phyloP scores from a whole-genome alignment of 2,113 vertebrate genomes.

The Prunella himalayana region DNA sequence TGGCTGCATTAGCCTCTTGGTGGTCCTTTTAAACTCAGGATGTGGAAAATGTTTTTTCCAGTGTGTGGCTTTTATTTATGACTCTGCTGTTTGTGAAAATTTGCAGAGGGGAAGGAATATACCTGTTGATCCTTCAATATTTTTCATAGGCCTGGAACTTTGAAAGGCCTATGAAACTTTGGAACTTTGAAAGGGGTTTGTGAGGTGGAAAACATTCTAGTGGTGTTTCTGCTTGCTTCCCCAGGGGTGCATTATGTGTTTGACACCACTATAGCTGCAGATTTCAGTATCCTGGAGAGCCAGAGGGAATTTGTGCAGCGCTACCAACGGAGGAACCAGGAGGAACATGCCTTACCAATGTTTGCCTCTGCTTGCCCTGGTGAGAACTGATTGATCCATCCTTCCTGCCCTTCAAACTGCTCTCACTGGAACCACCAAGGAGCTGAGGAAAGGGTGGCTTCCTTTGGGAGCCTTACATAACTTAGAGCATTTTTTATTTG shows the following conservation, averaged over 20 bases:
- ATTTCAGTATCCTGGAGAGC: constrained; percentile 94
- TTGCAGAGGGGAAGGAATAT: neutral
- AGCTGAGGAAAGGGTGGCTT: neutral
- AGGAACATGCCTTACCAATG: constrained; percentile 87
- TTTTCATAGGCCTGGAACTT: neutral
- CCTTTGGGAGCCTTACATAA: neutral
- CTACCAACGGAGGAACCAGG: constrained; percentile 82
- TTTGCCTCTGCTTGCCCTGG: constrained; percentile 96
- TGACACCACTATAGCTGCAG: constrained; percentile 86
- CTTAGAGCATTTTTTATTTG: neutral
- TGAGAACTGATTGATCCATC: constrained; percentile 53
- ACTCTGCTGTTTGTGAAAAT: neutral
- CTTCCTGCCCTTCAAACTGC: neutral
- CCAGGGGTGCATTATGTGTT: constrained; percentile 90
- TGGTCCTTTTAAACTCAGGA: neutral
- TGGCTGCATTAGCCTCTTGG: neutral
- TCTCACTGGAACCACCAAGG: neutral
- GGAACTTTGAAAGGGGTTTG: neutral
- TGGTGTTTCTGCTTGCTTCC: neutral
- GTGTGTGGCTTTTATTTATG: neutral
- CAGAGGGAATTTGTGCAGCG: constrained; percentile 91
- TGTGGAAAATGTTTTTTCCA: neutral
- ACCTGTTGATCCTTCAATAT: accelerated
- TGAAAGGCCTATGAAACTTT: neutral
- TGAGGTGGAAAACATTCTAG: neutral